phyloP scores from a whole-genome alignment of 2,797 vertebrate genomes.

The Perdix hodgsoniae region DNA sequence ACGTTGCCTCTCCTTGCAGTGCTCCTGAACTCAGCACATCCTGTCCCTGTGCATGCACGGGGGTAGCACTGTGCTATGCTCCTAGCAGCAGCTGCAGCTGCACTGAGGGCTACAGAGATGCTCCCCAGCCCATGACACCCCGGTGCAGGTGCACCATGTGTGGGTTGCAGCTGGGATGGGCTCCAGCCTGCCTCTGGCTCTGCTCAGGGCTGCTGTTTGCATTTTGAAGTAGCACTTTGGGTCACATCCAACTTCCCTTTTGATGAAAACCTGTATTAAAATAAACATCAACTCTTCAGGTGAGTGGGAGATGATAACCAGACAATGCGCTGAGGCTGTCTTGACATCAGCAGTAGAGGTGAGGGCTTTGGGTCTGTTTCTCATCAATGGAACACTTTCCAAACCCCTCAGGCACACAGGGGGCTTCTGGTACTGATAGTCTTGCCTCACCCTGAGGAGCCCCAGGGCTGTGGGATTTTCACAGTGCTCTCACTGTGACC shows the following conservation, averaged over 20 bases:
- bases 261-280: neutral
- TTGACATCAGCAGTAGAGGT: neutral
- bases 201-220: neutral
- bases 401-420: neutral
- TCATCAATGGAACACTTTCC: neutral
- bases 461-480: constrained; percentile 7
- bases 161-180: neutral
- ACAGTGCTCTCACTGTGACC: neutral
- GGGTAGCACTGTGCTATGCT: neutral
- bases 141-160: neutral
- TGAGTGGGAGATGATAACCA: neutral
- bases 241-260: neutral
- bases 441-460: neutral
- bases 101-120: neutral
- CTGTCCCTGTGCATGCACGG: neutral
- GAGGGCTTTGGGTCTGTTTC: neutral
- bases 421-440: neutral
- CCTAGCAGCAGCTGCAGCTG: neutral
- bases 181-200: neutral
- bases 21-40: neutral
- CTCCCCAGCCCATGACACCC: neutral
- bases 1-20: neutral
- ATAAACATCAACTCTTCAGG: neutral
- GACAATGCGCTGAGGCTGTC: neutral
- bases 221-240: neutral